Evolutionary conservation across 2,797 vertebrate species (phyloP).

Genomic region (Petrocephalus schoutedeni): DNA sequence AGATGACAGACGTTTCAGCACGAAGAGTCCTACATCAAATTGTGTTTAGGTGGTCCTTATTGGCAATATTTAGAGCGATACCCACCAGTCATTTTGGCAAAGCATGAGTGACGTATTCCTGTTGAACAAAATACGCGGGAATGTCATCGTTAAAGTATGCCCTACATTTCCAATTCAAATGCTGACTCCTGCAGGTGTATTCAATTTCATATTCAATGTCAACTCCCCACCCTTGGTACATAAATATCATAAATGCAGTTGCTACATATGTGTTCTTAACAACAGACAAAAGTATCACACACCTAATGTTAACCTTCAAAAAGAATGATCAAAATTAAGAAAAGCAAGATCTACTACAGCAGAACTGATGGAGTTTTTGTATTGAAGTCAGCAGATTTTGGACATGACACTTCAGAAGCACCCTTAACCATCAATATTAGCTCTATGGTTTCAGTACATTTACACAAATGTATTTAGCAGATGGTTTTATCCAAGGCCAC

Average conservation of each 20-base stretch:
- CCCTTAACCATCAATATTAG: too few species aligned
- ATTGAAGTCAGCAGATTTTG: not conserved
- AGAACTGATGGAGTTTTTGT: not conserved
- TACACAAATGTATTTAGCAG: not conserved
- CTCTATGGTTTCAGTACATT: not conserved
- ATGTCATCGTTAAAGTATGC: not conserved
- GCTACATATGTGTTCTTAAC: not conserved
- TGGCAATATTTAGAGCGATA: not conserved
- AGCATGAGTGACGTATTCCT: not conserved
- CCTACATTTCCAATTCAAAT: not conserved
- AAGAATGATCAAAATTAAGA: not conserved
- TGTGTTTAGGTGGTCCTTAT: not conserved
- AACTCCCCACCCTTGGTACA: not conserved
- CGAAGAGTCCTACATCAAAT: not conserved
- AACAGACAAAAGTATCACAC: not conserved
- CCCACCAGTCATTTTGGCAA: not conserved
- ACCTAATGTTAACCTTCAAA: not conserved
- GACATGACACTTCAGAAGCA: not conserved
- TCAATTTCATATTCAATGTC: not conserved
- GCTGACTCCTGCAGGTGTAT: not conserved
- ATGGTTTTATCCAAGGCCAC: not conserved
- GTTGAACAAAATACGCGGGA: not conserved
- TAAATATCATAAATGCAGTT: too few species aligned
- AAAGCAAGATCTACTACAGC: not conserved
- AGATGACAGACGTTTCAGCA: not conserved